Base-by-base conservation (phyloP, 1,140 invertebrate genomes). In the Gyrodactylus bullatarudis region DNA sequence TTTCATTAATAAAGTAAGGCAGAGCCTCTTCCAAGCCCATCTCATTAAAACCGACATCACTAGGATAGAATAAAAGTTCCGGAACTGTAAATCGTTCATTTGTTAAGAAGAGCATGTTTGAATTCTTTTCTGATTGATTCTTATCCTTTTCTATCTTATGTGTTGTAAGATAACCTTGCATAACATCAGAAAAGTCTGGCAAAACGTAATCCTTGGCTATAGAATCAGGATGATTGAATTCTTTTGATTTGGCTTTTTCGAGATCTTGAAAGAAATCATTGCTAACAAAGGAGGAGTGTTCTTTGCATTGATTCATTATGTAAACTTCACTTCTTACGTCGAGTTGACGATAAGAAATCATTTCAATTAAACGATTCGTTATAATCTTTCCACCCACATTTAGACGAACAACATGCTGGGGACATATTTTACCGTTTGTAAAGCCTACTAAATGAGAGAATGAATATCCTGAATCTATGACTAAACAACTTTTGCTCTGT, bases 231-330 rank as follows among this genome's bases (percentile, higher is more conserved):
- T 19, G 2, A 69, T 1, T 26, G 24, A 71, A 23, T 20, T 23
- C 2, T 20, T 26, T 71, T 82, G 82, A 79, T 85, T 85, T 79
- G 1, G 89, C 86, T 72, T 84, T 85, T 68, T 85, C 83, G 86
- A 98, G 88, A 75, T 95, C 90, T 21, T 82, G 81, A 77, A 85
- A 86, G 77, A 94, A 91, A 78, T 96, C 84, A 76, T 85, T 83
- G 0, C 91, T 88, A 0, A 98, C 89, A 83, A 87, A 98, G 78
- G 93, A 98, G 0, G 87, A 86, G 80, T 98, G 93, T 82, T 99
- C 95, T 80, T 99, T 99, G 0, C 89, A 87, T 82, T 98, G 91
- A 81, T 98, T 98, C 16, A 99, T 91, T 0, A 98, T 91, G 82
- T 91, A 93, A 0, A 92, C 96, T 81, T 99, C 95, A 71, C 70